Evolutionary conservation across 2,113 vertebrate genomes (phyloP).

Genomic region (Podocnemis expansa): DNA sequence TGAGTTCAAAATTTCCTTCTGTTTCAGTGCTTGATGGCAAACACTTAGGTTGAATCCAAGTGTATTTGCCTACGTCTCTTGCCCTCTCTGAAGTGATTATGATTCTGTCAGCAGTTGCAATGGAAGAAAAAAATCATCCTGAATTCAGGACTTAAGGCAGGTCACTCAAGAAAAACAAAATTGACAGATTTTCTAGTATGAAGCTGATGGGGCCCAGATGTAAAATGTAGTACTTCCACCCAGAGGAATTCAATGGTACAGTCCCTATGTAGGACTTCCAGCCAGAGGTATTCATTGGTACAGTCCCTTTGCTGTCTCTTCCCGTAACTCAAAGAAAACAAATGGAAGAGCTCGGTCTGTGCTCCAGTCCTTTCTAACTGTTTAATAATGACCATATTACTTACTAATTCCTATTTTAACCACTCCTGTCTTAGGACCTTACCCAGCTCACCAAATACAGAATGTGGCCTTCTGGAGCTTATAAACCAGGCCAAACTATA

Average conservation of each 20-base stretch:
- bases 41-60: neutral
- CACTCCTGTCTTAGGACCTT: rapidly evolving
- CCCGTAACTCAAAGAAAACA: neutral
- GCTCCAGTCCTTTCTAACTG: neutral
- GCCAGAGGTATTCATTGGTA: neutral
- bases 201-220: neutral
- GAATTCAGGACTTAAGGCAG: neutral
- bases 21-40: neutral
- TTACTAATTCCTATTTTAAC: neutral
- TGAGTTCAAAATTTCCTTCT: neutral
- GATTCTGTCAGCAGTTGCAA: neutral
- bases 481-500: neutral
- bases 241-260: neutral
- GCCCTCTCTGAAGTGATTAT: neutral
- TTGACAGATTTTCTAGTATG: neutral
- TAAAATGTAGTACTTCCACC: neutral
- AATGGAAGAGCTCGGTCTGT: neutral
- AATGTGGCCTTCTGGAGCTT: neutral
- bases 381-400: neutral
- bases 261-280: neutral
- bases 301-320: neutral
- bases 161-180: neutral
- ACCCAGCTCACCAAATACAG: neutral
- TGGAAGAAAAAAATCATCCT: neutral
- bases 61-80: neutral